A percentile compares a stretch with the other conserved stretches of the same genome.
phyloP scores from a whole-genome alignment of 2,888 invertebrate species.

The Philopedon plagiatum region DNA sequence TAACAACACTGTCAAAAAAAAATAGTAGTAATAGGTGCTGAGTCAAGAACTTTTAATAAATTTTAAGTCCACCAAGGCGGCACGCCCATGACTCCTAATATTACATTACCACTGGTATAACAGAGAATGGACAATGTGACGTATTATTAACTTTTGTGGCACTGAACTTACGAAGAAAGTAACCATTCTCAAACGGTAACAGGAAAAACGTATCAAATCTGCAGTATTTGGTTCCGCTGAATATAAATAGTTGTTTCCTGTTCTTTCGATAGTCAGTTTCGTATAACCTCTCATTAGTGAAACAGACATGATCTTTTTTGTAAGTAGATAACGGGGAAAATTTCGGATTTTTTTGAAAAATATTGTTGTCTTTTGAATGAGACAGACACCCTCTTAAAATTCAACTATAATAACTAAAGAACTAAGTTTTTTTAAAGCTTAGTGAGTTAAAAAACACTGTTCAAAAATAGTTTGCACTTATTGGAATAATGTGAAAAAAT shows the following conservation, averaged over 20 bases:
- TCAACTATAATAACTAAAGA: too few species aligned
- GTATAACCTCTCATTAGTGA: constrained; percentile 46
- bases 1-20: too few species aligned
- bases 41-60: too few species aligned
- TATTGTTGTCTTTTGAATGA: too few species aligned
- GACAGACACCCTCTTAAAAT: too few species aligned
- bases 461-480: too few species aligned
- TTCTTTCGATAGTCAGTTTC: constrained; percentile 40
- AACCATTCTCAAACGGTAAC: constrained; percentile 48
- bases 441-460: too few species aligned
- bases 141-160: constrained; percentile 45
- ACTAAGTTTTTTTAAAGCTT: too few species aligned
- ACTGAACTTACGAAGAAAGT: constrained; percentile 49
- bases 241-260: constrained; percentile 52
- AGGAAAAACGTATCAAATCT: constrained; percentile 42
- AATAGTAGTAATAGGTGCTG: too few species aligned
- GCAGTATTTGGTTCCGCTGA: constrained; percentile 44
- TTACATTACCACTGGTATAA: constrained; percentile 31
- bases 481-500: too few species aligned
- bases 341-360: constrained; percentile 7
- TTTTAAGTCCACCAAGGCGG: too few species aligned
- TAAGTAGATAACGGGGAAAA: constrained; percentile 53
- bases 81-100: constrained; percentile 25
- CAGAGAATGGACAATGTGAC: constrained; percentile 48
- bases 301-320: constrained; percentile 59